phyloP scores from a whole-genome alignment of 2,113 vertebrate genomes.

The Coregonus clupeaformis region DNA sequence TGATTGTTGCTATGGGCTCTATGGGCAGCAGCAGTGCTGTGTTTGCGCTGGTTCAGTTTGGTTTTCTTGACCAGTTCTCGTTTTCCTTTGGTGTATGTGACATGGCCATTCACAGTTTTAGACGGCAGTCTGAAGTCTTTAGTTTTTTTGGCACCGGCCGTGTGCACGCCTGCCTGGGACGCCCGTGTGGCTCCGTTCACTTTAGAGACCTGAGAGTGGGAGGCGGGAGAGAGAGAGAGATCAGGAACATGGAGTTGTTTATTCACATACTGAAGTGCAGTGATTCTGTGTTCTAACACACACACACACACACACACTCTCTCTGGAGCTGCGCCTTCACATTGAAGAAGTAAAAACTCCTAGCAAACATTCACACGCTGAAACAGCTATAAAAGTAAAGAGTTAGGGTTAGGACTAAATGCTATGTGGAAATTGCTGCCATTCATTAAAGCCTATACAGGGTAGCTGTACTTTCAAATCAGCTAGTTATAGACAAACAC shows the following conservation, averaged over 20 bases:
- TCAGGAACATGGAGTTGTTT: neutral
- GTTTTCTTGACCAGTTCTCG: conserved; percentile 98
- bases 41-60: conserved; percentile 95
- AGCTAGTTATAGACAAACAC: neutral
- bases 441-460: conserved; percentile 4
- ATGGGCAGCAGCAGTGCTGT: conserved; percentile 77
- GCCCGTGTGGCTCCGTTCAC: conserved; percentile 90
- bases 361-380: neutral
- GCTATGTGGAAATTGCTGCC: neutral
- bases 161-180: conserved; percentile 73
- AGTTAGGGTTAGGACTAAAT: neutral
- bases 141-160: conserved; percentile 92
- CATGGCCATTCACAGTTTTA: conserved; percentile 99
- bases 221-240: neutral
- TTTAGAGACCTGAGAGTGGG: conserved; percentile 83
- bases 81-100: conserved; percentile 99
- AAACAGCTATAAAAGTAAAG: neutral
- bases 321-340: neutral
- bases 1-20: conserved; percentile 79
- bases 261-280: too few species aligned
- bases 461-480: conserved; percentile 11
- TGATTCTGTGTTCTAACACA: too few species aligned
- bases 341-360: neutral
- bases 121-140: conserved; percentile 97
- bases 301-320: too few species aligned